Evolutionary conservation across 2,113 vertebrate species (phyloP), one percentile per base, ranked within the genome.

Genomic region (Acrocephalus kingi): DNA sequence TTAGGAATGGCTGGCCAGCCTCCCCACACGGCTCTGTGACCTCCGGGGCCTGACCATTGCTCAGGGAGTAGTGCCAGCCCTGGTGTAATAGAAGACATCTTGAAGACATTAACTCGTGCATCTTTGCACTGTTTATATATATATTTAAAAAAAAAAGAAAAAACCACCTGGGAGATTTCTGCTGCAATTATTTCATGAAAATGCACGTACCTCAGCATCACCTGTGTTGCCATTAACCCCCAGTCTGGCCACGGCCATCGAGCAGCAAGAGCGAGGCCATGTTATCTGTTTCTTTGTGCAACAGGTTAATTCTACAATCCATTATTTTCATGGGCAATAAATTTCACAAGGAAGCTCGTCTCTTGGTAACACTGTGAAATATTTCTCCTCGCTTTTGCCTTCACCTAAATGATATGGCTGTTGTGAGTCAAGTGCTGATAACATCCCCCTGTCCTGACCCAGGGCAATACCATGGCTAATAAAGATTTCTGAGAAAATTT

Each of bases 31-130:
- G 16, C 30, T 33, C 37, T 37, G 41, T 1, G 1, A 39, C 46
- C 37, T 30, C 30, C 0, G 0, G 16, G 56, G 18, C 58, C 39
- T 3, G 1, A 49, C 5, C 3, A 5, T 15, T 0, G 0, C 51
- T 31, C n/a, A 15, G 22, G 7, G 9, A 48, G 14, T 8, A 35
- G 10, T 13, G 20, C 39, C 39, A 54, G 39, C 67, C 33, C 66
- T 7, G 19, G 14, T 16, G 10, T 33, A 56, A 64, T 33, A 37
- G 66, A 72, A 66, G 56, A 37, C 7, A 12, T 15, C 37, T 46
- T 61, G 22, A 71, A 58, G 39, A 35, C 12, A 6, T 41, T 54
- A 30, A 33, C 52, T 68, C 3, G 1, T 21, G 19, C 0, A 0
- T 2, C n/a, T 72, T 58, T 54, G 43, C 9, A 24, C 25, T 48